Evolutionary conservation across 1,140 invertebrate genomes (phyloP).

Genomic region (Caenorhabditis elegans): DNA sequence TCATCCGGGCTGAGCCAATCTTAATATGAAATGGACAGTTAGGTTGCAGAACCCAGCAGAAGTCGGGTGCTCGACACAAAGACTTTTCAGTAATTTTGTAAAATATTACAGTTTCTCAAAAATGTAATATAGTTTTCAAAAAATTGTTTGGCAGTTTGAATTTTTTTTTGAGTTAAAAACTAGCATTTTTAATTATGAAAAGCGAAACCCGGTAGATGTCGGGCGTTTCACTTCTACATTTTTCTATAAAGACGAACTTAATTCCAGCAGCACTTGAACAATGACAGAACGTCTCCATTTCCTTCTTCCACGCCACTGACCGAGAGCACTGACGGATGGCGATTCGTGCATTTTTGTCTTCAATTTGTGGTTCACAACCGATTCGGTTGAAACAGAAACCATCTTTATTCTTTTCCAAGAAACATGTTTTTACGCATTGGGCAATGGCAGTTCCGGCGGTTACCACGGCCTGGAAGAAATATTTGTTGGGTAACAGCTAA

Average conservation of each 20-base stretch:
- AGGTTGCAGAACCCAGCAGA: not conserved
- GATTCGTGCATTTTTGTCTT: not conserved
- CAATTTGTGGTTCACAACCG: not conserved
- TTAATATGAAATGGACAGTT: not conserved
- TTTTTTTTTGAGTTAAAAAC: too few relatives aligned
- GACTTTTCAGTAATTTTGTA: too few relatives aligned
- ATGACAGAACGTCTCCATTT: constrained; percentile 12
- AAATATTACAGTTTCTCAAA: too few relatives aligned
- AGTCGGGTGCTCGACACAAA: not conserved
- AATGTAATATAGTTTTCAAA: too few relatives aligned
- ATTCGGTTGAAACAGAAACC: constrained; percentile 21
- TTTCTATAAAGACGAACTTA: not conserved
- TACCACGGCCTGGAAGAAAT: not conserved
- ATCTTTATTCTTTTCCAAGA: constrained; percentile 9
- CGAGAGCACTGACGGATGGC: constrained; percentile 9
- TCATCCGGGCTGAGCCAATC: too few relatives aligned
- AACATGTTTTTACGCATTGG: constrained; percentile 8
- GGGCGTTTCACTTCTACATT: not conserved
- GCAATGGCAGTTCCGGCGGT: not conserved
- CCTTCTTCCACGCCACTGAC: constrained; percentile 7
- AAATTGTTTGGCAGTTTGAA: too few relatives aligned
- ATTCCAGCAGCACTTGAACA: constrained; percentile 11
- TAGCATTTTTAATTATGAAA: too few relatives aligned
- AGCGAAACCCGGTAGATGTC: not conserved
- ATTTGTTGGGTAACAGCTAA: not conserved